A percentile compares a stretch with the other conserved stretches of the same genome.
These are phyloP conservation scores for Panagrolaimus sp. DNA, from an alignment of 1,140 invertebrate genomes.

Conservation along the genomic window DNA sequence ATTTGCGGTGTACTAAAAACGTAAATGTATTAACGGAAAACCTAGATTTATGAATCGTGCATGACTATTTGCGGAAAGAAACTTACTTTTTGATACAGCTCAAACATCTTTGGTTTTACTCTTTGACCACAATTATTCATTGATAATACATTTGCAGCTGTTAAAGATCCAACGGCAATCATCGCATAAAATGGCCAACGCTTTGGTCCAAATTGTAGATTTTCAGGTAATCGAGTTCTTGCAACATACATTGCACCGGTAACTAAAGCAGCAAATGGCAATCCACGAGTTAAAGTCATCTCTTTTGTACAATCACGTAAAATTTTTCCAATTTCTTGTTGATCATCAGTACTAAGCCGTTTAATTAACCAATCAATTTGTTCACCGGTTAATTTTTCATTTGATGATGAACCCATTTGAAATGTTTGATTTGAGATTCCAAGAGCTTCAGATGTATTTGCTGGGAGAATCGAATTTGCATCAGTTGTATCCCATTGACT, in stretches of 20 bases:
- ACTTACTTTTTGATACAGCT: conserved; percentile 20
- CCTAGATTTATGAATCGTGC: too few species aligned
- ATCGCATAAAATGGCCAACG: conserved; percentile 14
- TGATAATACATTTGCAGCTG: conserved; percentile 14
- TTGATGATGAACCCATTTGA: background rate
- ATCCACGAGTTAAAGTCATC: conserved; percentile 18
- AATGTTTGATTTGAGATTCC: background rate
- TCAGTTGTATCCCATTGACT: background rate
- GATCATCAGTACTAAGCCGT: conserved; percentile 14
- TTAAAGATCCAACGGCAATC: conserved; percentile 9
- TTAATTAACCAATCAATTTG: conserved; percentile 13
- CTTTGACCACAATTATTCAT: conserved; percentile 18
- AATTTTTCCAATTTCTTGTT: conserved; percentile 7
- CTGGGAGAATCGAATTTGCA: background rate
- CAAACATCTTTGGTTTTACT: conserved; percentile 17
- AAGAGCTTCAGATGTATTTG: background rate
- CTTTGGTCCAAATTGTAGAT: conserved; percentile 9
- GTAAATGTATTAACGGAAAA: background rate
- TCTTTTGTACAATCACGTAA: conserved; percentile 10
- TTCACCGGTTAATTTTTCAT: background rate
- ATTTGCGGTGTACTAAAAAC: background rate
- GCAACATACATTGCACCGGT: conserved; percentile 2
- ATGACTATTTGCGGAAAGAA: too few species aligned
- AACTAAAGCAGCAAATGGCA: conserved; percentile 13
- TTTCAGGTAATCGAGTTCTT: conserved; percentile 7